Conservation (phyloP, 2,888 invertebrate species). For the Platypus cylindrus region DNA sequence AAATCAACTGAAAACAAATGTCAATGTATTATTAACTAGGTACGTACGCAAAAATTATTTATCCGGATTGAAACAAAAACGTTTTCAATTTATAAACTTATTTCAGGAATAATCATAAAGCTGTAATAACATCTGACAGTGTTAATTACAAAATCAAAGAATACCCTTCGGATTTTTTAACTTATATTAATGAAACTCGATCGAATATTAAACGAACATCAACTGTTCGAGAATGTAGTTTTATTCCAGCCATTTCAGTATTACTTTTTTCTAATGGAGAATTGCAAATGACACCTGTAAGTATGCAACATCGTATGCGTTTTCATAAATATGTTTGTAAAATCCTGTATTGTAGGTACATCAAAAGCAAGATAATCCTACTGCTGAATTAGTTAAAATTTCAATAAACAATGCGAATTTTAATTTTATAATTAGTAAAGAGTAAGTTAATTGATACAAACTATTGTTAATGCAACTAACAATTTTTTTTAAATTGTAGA, state of each 20-base stretch:
- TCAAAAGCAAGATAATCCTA: no score
- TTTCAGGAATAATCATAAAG: constrained; percentile 42
- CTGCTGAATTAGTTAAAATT: constrained; percentile 25
- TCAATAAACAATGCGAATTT: constrained; percentile 31
- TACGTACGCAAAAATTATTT: constrained; percentile 22
- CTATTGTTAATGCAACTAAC: constrained; percentile 5
- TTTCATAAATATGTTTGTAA: no score
- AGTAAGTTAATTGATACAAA: constrained; percentile 27
- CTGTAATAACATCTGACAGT: constrained; percentile 48
- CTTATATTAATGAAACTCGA: constrained; percentile 46
- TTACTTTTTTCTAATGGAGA: constrained; percentile 40
- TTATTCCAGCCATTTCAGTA: constrained; percentile 45
- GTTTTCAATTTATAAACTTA: constrained; percentile 9
- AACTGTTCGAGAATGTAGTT: constrained; percentile 44
- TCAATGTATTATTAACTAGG: constrained; percentile 41
- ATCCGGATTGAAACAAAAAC: neutral
- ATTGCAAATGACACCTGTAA: constrained; percentile 25
- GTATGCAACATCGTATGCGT: no score
- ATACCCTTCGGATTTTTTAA: constrained; percentile 38
- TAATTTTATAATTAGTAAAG: constrained; percentile 30
- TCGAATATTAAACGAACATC: constrained; percentile 42
- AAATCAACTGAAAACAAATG: constrained; percentile 29
- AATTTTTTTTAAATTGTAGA: constrained; percentile 35
- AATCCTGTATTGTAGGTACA: no score
- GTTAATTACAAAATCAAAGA: constrained; percentile 43